Conservation (phyloP, 35 echinoderm and acorn worm genomes). For the Chiridota heheva region DNA sequence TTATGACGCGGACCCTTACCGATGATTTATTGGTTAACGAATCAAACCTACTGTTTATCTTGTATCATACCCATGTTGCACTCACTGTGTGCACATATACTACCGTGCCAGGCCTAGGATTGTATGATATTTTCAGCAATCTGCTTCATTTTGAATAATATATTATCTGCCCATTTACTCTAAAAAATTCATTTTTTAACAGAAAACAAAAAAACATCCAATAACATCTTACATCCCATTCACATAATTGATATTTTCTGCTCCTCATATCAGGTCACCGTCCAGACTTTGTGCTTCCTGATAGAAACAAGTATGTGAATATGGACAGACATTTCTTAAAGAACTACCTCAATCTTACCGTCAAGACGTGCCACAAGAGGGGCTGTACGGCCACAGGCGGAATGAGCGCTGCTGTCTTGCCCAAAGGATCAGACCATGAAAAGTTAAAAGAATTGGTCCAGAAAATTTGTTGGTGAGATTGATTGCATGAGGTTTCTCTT, state of each 20-base stretch:
- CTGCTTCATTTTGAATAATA: not conserved
- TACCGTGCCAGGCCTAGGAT: not conserved
- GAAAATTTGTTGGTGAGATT: constrained; percentile 48
- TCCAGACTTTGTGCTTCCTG: constrained; percentile 63
- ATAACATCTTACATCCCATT: not conserved
- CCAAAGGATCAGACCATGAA: not conserved
- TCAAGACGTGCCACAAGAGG: constrained; percentile 68
- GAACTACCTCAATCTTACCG: constrained; percentile 61
- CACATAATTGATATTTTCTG: not conserved
- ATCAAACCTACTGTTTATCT: too few species aligned
- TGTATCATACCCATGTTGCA: too few species aligned
- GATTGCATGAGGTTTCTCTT: too few species aligned
- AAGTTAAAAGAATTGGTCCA: constrained; percentile 37
- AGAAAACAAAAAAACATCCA: not conserved
- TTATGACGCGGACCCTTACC: too few species aligned
- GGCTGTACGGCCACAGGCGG: constrained; percentile 76
- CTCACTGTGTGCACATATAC: too few species aligned
- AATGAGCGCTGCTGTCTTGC: constrained; percentile 50
- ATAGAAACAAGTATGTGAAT: constrained; percentile 74
- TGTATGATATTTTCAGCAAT: not conserved
- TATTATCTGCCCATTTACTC: not conserved
- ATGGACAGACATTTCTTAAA: constrained; percentile 76
- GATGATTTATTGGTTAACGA: too few species aligned
- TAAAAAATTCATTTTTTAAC: not conserved
- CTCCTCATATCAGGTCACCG: constrained; percentile 42